Evolutionary conservation across 1,140 invertebrate genomes (phyloP), one percentile per base, ranked within the genome.

Genomic region (Acromyrmex heyeri): DNA sequence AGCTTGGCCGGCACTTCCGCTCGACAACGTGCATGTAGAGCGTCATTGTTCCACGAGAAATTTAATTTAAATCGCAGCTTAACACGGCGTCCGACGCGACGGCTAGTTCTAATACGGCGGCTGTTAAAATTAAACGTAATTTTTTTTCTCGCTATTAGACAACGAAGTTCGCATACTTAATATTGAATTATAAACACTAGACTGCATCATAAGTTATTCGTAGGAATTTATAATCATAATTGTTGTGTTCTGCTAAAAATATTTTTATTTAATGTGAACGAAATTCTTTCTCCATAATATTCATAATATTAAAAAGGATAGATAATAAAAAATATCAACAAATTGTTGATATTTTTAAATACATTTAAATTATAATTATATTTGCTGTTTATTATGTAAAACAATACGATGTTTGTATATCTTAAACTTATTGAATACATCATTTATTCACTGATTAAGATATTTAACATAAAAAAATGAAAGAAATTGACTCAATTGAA

Each of bases 41-140:
- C 57, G 57, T 83, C 79, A 83, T 83, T 83, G 79, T 83, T 75
- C 69, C 27, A 73, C 69, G 69, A 75, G 79, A 83, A 83, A 83
- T 83, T 83, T 83, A 83, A 83, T 83, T 83, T 83, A 83, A 83
- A 83, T 83, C 55, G 67, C 69, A 18, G 79, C 38, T 83, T 83
- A 83, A 61, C 79, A 64, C 57, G 27, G 44, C 57, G 69, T 34
- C 69, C 53, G 53, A 82, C 78, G 21, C 53, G 34, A 82, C 78
- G 21, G 77, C 27, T 27, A 69, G 27, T 34, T 53, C 30, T 69
- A 82, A 64, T 27, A 14, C 27, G 55, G n/a, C 38, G 0, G 55
- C 21, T 61, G 55, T 83, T 83, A 83, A 83, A 83, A 83, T 73
- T 5, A 61, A 72, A 83, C n/a, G 5, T 34, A 83, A 75, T 34